Evolutionary conservation across 2,797 vertebrate species (phyloP).

Genomic region (Takifugu rubripes): DNA sequence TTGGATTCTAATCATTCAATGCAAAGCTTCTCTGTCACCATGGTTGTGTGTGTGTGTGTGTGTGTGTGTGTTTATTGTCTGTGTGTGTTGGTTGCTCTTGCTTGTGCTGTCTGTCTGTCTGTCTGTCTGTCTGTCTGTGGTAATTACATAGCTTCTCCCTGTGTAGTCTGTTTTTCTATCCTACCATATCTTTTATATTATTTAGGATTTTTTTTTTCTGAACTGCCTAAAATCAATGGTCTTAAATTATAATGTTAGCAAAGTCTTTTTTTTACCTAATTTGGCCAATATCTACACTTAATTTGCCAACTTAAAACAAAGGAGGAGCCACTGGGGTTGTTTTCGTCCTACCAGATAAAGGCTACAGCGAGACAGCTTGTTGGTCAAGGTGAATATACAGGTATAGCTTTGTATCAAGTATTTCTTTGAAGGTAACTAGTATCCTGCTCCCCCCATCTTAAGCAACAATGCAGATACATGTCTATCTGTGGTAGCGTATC

Average conservation of each 20-base stretch:
- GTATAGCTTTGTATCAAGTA: no score
- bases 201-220: neutral
- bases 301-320: no score
- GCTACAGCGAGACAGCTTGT: no score
- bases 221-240: slow-evolving; percentile 20
- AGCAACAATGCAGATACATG: no score
- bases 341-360: no score
- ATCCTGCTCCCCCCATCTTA: no score
- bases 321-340: no score
- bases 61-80: slow-evolving; percentile 19
- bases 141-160: neutral
- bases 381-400: no score
- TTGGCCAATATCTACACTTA: no score
- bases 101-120: slow-evolving; percentile 12
- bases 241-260: neutral
- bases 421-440: no score
- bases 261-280: no score
- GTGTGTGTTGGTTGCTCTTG: slow-evolving; percentile 20
- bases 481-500: no score
- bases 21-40: slow-evolving; percentile 70
- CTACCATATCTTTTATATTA: slow-evolving; percentile 4
- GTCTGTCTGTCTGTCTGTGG: slow-evolving; percentile 16
- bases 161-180: neutral
- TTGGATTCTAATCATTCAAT: slow-evolving; percentile 80
- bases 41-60: slow-evolving; percentile 31